Evolutionary conservation across 2,113 vertebrate genomes (phyloP).

Genomic region (Lycaon pictus): DNA sequence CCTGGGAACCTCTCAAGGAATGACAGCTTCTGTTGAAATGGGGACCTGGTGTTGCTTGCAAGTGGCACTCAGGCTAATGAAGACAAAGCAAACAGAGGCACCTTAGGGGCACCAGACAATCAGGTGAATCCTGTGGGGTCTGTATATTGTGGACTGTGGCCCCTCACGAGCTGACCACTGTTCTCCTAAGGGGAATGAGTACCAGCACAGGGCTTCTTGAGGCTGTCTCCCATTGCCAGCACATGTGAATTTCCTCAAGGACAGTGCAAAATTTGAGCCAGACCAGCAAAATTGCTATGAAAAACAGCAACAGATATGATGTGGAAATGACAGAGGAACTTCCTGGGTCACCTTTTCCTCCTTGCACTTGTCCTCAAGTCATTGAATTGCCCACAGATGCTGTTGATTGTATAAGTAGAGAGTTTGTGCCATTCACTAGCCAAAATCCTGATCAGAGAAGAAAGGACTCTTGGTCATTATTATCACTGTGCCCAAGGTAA

Average conservation of each 20-base stretch:
- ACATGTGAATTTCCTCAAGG: constrained; percentile 64
- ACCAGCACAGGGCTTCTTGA: constrained; percentile 72
- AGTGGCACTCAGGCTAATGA: constrained; percentile 81
- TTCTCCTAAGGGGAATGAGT: not conserved
- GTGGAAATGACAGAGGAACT: constrained; percentile 70
- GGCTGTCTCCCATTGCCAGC: constrained; percentile 67
- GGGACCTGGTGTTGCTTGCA: constrained; percentile 92
- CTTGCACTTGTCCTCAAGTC: constrained; percentile 35
- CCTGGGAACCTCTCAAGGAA: constrained; percentile 88
- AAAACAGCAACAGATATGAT: constrained; percentile 54
- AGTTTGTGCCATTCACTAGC: constrained; percentile 66
- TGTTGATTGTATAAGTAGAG: constrained; percentile 66
- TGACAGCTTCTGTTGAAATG: constrained; percentile 93
- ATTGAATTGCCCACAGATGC: constrained; percentile 61
- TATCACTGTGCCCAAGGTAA: constrained; percentile 82
- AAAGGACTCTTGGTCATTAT: constrained; percentile 85
- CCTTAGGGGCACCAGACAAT: not conserved
- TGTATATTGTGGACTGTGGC: not conserved
- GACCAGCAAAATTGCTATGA: constrained; percentile 61
- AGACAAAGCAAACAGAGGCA: constrained; percentile 21
- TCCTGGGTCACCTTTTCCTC: constrained; percentile 66
- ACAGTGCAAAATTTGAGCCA: constrained; percentile 67
- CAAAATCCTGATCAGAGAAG: constrained; percentile 69
- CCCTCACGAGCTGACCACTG: not conserved
- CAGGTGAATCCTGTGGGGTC: constrained; percentile 66